Base-by-base conservation (phyloP, 2,797 vertebrate genomes). In the Dermochelys coriacea region DNA sequence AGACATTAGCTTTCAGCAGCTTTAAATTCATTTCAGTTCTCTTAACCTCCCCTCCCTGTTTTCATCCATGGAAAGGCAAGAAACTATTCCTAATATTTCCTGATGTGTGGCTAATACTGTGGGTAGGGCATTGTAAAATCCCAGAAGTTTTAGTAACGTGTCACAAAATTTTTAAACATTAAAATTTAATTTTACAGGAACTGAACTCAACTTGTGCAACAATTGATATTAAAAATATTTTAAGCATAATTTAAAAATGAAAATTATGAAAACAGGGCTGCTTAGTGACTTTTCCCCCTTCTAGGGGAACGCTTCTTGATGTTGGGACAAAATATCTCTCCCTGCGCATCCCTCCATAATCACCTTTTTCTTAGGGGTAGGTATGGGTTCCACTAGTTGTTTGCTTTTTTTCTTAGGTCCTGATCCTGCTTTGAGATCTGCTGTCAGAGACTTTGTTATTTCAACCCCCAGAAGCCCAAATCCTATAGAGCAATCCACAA, bases 1-100 rank as follows among this genome's bases (percentile, higher is more conserved):
- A 96, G 95, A 96, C 93, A 86, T 96, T 64, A 68, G 94, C 97
- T 97, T 97, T 95, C 94, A 97, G 94, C 93, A 95, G 95, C 90
- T 97, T 96, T 95, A 97, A 95, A 97, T 97, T 97, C 95, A 86
- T 96, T 95, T 97, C 95, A 93, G 93, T 95, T 91, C 80, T 41
- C 54, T 25, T 88, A 34, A 84, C 92, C 86, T 97, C 90, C 82
- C 94, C 95, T 96, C 93, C 94, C 96, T 95, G 84, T 95, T 92
- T 94, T 90, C 57, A 87, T 86, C 85, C 55, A 21, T 95, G 94
- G 95, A 95, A 94, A 84, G 90, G 85, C 92, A 93, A 95, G 92
- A 94, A 94, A 95, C 95, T 95, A 75, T 71, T 97, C 91, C 84
- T 83, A 97, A 80, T 96, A 84, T 93, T 97, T 96, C 82, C 87